Conservation (phyloP, 2,797 vertebrate species). For the Austrolebias charrua region DNA sequence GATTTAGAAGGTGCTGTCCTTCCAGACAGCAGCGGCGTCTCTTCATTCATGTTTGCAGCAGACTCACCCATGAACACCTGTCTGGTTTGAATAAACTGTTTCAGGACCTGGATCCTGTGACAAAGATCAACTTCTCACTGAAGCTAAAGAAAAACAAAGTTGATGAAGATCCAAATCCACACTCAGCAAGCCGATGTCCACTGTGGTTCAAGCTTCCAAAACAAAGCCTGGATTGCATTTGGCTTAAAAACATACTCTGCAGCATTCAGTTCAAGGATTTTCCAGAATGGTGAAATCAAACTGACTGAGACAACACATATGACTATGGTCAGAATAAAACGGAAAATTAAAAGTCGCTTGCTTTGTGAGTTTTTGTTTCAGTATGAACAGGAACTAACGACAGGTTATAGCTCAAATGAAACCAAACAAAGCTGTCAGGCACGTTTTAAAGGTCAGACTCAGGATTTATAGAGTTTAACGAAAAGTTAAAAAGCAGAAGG, state of each 20-base stretch:
- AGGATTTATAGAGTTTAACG: no score
- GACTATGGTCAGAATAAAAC: slow-evolving; percentile 23
- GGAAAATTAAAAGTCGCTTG: slow-evolving; percentile 27
- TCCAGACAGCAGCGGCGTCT: slow-evolving; percentile 44
- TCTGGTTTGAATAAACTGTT: not conserved
- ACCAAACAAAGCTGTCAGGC: not conserved
- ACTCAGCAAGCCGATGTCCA: not conserved
- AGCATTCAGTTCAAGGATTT: not conserved
- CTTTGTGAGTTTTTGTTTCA: not conserved
- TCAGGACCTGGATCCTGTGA: not conserved
- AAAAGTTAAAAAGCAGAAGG: slow-evolving; percentile 42
- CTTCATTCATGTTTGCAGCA: slow-evolving; percentile 46
- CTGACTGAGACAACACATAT: accelerated
- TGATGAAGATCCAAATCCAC: not conserved
- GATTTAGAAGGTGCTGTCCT: slow-evolving; percentile 20
- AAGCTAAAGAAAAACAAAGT: not conserved
- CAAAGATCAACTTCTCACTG: not conserved
- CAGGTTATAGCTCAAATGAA: not conserved
- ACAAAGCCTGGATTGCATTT: not conserved
- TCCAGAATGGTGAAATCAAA: not conserved
- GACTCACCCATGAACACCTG: not conserved
- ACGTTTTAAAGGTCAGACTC: not conserved
- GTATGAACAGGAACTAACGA: not conserved
- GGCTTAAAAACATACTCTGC: not conserved
- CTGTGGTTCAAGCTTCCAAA: not conserved